Evolutionary conservation across 2,113 vertebrate species (phyloP), one percentile per base, ranked within the genome.

Genomic region (Gobiocypris rarus): DNA sequence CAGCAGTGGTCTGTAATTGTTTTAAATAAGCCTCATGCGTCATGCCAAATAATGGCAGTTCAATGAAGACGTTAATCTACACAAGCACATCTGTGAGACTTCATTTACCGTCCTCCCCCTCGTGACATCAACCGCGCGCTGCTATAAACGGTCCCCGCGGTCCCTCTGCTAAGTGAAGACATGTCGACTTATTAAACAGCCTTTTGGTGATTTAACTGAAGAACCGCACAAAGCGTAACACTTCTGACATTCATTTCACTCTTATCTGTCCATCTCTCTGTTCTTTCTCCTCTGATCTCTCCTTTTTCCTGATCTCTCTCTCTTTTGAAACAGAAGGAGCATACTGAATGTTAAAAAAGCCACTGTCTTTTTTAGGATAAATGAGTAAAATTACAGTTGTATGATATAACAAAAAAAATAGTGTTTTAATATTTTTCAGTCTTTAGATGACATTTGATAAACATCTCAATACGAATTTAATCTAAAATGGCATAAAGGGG

Each of bases 21-120:
- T 92, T 93, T 89, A 92, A 93, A 94, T 93, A 91, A 91, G 90
- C 91, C 90, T 91, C 91, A 85, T 90, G 91, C 88, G 87, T 93
- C 90, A 87, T 63, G 81, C 86, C 89, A 87, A 89, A 90, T 93
- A 93, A 93, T 90, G 91, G 90, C 89, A 89, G 73, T 56, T 87
- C 90, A 92, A 86, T 87, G 50, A 85, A 84, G 86, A 92, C 91
- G 93, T 94, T 92, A 92, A 94, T 93, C 94, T 93, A 90, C 90
- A 93, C 87, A 88, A 89, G 90, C 90, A 91, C 93, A 92, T 93
- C 91, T 93, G 93, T 82, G 87, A 83, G 90, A 94, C 91, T 90
- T 93, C 77, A 92, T 93, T 93, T 88, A 89, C 70, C 73, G 85
- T 90, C 90, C 77, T 65, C 88, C 22, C 87, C 82, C 86, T 87